Evolutionary conservation across 2,113 vertebrate species (phyloP).

Genomic region (Thermophis baileyi): DNA sequence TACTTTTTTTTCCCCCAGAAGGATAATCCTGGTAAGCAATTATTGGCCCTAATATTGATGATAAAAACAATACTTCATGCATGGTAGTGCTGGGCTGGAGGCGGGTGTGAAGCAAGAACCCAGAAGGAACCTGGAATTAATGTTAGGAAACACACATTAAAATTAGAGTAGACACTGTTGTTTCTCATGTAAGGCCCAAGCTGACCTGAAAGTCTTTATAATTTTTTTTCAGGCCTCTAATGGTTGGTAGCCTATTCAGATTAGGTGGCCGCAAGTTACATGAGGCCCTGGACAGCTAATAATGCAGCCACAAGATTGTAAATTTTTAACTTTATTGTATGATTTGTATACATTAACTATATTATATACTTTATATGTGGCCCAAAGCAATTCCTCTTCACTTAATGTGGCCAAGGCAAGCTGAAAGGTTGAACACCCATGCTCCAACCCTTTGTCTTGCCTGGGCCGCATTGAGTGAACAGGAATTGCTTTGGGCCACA

Average conservation of each 20-base stretch:
- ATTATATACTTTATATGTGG: too few species aligned
- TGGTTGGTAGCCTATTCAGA: neutral
- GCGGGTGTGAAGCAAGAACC: neutral
- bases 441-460: too few species aligned
- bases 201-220: neutral
- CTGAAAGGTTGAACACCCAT: too few species aligned
- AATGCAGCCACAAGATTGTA: too few species aligned
- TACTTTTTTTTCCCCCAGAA: neutral
- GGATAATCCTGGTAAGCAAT: neutral
- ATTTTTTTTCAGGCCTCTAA: neutral
- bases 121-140: neutral
- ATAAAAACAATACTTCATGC: neutral
- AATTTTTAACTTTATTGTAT: too few species aligned
- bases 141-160: neutral
- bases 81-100: neutral
- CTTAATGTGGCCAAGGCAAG: too few species aligned
- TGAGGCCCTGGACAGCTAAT: too few species aligned
- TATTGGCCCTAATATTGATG: neutral
- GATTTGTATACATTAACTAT: too few species aligned
- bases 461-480: too few species aligned
- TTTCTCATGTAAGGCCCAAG: neutral
- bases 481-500: too few species aligned
- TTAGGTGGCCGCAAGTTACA: too few species aligned
- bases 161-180: neutral
- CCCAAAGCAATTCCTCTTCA: too few species aligned